Base-by-base conservation (phyloP, 2,797 vertebrate genomes). In the Acomys russatus region DNA sequence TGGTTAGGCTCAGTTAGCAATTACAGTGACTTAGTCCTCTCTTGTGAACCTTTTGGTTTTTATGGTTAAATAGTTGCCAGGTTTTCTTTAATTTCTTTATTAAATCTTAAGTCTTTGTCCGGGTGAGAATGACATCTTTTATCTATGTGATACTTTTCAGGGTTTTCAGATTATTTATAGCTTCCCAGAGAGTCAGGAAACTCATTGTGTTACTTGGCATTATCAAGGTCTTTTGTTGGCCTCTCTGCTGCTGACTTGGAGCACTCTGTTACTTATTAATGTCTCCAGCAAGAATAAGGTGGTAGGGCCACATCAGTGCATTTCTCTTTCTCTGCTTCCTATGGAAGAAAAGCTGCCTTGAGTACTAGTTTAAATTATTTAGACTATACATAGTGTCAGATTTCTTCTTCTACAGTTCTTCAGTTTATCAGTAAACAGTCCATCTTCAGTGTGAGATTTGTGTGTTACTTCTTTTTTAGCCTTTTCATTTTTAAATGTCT, bases 141-240 rank as follows among this genome's bases (percentile, higher is more conserved):
- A 77, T 96, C 92, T 95, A 68, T 44, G 59, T 94, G 92, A 38
- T 96, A 56, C 64, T 94, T 94, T 95, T 80, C 63, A 92, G 89
- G 30, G 68, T 95, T 95, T 87, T 91, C 95, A 80, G 84, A 91
- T 94, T 97, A 97, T 97, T 98, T 97, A 95, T 98, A 95, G 70
- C 90, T 92, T 90, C 74, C 59, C 82, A 96, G 22, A 92, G 93
- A 96, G 74, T 96, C 64, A 91, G n/a, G 88, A 96, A 95, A 92
- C 35, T 93, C 51, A 84, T 84, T 96, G 82, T 89, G 38, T n/a
- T 91, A 88, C 33, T 97, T 96, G 61, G 74, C 33, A 78, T 95
- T 93, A 96, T 80, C 64, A 12, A 90, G 82, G 74, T 33, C 33
- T 92, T 88, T 92, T 68, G 23, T 63, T 90, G 71, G 49, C 15